Base-by-base conservation (phyloP, 2,888 invertebrate genomes). In the Ptilodon capucinus region DNA sequence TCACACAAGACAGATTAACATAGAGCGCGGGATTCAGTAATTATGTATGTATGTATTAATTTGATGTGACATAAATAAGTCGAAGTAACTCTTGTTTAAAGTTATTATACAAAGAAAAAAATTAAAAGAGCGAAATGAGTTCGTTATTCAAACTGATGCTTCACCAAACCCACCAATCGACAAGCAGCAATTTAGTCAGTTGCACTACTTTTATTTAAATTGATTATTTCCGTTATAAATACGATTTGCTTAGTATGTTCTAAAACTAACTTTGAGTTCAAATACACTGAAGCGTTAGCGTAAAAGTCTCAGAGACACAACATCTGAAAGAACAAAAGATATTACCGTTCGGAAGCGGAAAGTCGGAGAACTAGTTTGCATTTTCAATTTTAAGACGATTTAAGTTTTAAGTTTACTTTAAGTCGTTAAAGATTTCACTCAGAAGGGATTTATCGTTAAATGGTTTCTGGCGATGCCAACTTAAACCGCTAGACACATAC, bases 321-420 rank as follows among this genome's bases (percentile, higher is more conserved):
- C 34, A 44, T 55, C 48, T 51, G 61, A 72, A 69, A 66, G 71
- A 71, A 74, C 70, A 73, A 73, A 76, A 61, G 53, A 57, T 65
- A 65, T 49, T 61, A 57, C 60, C 68, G 54, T 49, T 64, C 64
- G 55, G 63, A 58, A 65, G 68, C 69, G 57, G 65, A 47, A 69
- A 78, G 74, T 73, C 76, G 64, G 57, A 53, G 68, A 78, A 84
- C 77, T 84, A 81, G 82, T 84, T 84, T 84, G 79, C 84, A 81
- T 84, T 86, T 86, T 84, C 86, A 86, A 86, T 85, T 85, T 84
- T 84, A 83, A 85, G 83, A 78, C 79, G 81, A 83, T 84, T 83
- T 81, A 84, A 86, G 81, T 84, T 84, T 81, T 76, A 81, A 84
- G 81, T 80, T 79, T 72, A 66, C 68, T 76, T 74, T 72, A 76